These are phyloP conservation scores for Melanotaenia trifasciata DNA, from an alignment of 2,797 vertebrate genomes.

Conservation along the genomic window DNA sequence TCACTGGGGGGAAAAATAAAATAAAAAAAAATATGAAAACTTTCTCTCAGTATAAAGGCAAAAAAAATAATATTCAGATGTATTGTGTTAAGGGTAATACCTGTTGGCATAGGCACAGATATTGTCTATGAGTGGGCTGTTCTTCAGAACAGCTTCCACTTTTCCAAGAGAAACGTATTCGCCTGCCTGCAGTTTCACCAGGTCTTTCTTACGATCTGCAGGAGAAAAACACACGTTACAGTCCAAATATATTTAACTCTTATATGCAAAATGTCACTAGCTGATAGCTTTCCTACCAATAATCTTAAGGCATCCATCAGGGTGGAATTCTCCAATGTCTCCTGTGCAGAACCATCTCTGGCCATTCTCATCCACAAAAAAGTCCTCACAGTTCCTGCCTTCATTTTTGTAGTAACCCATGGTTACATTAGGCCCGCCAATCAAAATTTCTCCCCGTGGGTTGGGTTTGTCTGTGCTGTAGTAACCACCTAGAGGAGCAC, in stretches of 20 bases:
- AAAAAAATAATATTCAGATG: neutral
- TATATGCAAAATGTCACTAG: neutral
- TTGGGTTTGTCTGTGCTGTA: conserved; percentile 93
- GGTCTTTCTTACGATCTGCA: conserved; percentile 96
- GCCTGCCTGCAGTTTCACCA: conserved; percentile 96
- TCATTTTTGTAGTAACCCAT: conserved; percentile 97
- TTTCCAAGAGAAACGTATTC: conserved; percentile 99
- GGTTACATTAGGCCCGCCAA: conserved; percentile 94
- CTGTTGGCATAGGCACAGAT: conserved; percentile 98
- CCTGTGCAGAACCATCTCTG: conserved; percentile 97
- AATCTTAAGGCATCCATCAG: conserved; percentile 95
- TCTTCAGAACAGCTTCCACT: conserved; percentile 96
- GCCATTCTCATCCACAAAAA: conserved; percentile 89
- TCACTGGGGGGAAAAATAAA: conserved; percentile 81
- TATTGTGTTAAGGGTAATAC: conserved; percentile 67
- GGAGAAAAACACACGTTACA: conserved; percentile 18
- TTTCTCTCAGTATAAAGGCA: neutral
- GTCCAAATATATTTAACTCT: neutral
- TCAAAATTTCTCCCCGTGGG: conserved; percentile 93
- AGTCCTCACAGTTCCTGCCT: conserved; percentile 87
- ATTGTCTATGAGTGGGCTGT: conserved; percentile 93
- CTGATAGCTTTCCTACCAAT: conserved; percentile 85
- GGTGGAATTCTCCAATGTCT: conserved; percentile 93
- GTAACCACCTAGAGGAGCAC: conserved; percentile 87
- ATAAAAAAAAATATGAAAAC: neutral